Evolutionary conservation across 2,888 invertebrate genomes (phyloP), one percentile per base, ranked within the genome.

Genomic region (Epinotia brunnichana): DNA sequence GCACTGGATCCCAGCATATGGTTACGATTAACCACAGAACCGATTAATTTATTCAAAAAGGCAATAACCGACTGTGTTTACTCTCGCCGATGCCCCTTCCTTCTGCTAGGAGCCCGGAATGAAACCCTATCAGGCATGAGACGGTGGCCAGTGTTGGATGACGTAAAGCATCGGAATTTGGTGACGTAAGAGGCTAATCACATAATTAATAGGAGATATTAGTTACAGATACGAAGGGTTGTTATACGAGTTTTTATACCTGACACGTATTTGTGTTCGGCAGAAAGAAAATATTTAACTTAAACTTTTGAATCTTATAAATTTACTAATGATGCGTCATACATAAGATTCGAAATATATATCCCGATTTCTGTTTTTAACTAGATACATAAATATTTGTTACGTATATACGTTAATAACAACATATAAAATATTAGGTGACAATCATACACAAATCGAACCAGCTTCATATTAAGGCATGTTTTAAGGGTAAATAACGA

Each of bases 131-230:
- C 83, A 39, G 48, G 54, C 78, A 75, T 80, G 79, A 78, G 78
- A 83, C 88, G 77, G 89, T 90, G 90, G 90, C 89, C 82, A 86
- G 77, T 75, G 76, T 77, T 77, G 82, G 85, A 77, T 83, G 85
- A 74, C 70, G 60, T 71, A 64, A 70, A 15, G 74, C 79, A 83
- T 77, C 48, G 88, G 87, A 87, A 90, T 90, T 84, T 75, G 71
- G 76, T 89, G 86, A 88, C 83, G 85, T 85, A 82, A 87, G 73
- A 73, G 53, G 54, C 17, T 74, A 76, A 75, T 79, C 76, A 76
- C 70, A 77, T 79, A 74, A 81, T 78, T 79, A 79, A 74, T 71
- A 74, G 67, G 15, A n/a, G 29, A 66, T 72, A 59, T 72, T 57
- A 62, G 59, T 72, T 61, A 61, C 53, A 54, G 44, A 48, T 67